Base-by-base conservation (phyloP, 2,888 invertebrate species). In the Crocallis elinguaria region DNA sequence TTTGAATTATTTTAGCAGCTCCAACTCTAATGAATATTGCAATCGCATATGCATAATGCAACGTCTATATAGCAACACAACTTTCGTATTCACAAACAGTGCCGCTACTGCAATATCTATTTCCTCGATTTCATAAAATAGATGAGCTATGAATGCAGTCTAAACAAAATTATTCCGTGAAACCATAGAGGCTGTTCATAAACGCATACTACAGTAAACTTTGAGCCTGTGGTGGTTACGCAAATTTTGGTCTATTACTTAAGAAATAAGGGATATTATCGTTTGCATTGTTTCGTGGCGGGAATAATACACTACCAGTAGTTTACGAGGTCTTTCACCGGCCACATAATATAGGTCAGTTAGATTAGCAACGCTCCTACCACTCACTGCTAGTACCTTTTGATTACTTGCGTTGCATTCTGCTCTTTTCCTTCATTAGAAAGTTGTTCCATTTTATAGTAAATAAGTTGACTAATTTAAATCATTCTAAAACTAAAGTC, bases 271-370 rank as follows among this genome's bases (percentile, higher is more conserved):
- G 68, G 60, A 60, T 75, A 83, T 69, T 79, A 77, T 87, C 67
- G 84, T 62, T 66, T 76, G 74, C 62, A 51, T 69, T 74, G 80
- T 79, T 85, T 83, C 84, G 84, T 88, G 84, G 84, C 80, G 79
- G 86, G 85, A 87, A 88, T 87, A 88, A 85, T 88, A 86, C 85
- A 83, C 82, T 78, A 75, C 73, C 75, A 83, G 80, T 84, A 83
- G 86, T 90, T 90, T 88, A 91, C 79, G 90, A 89, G 90, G 90
- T 91, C 89, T 89, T 90, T 91, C 90, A 90, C 90, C 90, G 85
- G 65, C 73, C 79, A 76, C 76, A 77, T 73, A 80, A 90, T 88
- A 91, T 91, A 78, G 90, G 90, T 90, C 90, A 91, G 84, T 83
- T 81, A 90, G 90, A 90, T 89, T 91, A 90, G 86, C 82, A 79